phyloP scores from a whole-genome alignment of 2,888 invertebrate species.

The Tenthredo notha region DNA sequence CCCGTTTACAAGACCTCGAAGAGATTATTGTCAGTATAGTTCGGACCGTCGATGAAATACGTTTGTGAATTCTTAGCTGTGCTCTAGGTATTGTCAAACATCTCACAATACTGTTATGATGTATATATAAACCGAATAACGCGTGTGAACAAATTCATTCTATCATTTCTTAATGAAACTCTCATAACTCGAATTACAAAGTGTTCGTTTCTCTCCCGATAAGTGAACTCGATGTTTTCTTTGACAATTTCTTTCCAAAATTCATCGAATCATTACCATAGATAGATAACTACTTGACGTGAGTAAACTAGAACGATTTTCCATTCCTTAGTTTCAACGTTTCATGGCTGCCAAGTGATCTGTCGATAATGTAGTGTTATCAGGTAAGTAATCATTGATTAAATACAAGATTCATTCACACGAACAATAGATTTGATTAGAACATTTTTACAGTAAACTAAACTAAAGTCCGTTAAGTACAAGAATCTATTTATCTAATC shows the following conservation, averaged over 20 bases:
- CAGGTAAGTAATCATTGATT: conserved; percentile 19
- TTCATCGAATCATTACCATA: not conserved
- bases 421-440: not conserved
- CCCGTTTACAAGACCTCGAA: not conserved
- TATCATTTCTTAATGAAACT: not conserved
- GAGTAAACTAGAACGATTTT: not conserved
- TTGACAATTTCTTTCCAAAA: not conserved
- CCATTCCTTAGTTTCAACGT: not conserved
- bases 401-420: not conserved
- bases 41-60: not conserved
- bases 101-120: not conserved
- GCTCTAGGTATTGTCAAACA: not conserved
- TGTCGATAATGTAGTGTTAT: conserved; percentile 15
- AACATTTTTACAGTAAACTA: not conserved
- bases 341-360: not conserved
- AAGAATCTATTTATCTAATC: not conserved
- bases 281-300: not conserved
- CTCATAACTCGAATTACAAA: not conserved
- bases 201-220: not conserved
- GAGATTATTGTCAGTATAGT: not conserved
- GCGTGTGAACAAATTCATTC: not conserved
- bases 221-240: not conserved
- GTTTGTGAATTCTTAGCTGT: not conserved
- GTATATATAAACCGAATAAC: not conserved
- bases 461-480: not conserved